Evolutionary conservation across 2,797 vertebrate genomes (phyloP).

Genomic region (Girardinus metallicus): DNA sequence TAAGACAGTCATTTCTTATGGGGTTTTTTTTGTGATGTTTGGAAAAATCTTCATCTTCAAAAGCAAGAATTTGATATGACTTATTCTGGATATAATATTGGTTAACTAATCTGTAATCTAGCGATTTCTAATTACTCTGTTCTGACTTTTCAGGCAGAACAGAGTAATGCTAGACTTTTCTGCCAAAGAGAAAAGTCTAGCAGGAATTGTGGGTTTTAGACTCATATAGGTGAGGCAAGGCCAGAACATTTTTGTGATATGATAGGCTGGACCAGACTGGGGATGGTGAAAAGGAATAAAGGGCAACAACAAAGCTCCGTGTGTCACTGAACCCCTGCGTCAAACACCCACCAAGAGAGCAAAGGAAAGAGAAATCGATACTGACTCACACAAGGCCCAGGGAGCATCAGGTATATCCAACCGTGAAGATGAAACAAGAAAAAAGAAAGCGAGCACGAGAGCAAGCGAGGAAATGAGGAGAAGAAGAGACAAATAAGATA

Average conservation of each 20-base stretch:
- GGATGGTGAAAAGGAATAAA: constrained; percentile 47
- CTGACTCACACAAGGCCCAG: constrained; percentile 55
- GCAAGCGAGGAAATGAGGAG: constrained; percentile 32
- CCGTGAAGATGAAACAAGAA: constrained; percentile 61
- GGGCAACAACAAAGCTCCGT: constrained; percentile 52
- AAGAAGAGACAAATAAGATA: constrained; percentile 47
- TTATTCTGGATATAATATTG: background rate
- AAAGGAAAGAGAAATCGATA: constrained; percentile 70
- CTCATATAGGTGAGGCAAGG: constrained; percentile 17
- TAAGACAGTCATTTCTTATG: background rate
- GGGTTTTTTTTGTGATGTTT: background rate
- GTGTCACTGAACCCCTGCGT: constrained; percentile 59
- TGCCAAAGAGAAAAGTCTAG: constrained; percentile 20
- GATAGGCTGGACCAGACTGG: constrained; percentile 21
- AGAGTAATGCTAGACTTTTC: no score
- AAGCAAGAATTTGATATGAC: background rate
- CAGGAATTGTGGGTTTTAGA: constrained; percentile 12
- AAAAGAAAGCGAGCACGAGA: constrained; percentile 10
- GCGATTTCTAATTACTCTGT: background rate
- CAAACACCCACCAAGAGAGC: constrained; percentile 63
- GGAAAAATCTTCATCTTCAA: background rate
- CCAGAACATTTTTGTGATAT: constrained; percentile 34
- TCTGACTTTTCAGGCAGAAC: no score
- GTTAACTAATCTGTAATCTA: background rate
- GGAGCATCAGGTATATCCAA: constrained; percentile 59